Evolutionary conservation across 2,113 vertebrate genomes (phyloP).

Genomic region (Pao palembangensis): DNA sequence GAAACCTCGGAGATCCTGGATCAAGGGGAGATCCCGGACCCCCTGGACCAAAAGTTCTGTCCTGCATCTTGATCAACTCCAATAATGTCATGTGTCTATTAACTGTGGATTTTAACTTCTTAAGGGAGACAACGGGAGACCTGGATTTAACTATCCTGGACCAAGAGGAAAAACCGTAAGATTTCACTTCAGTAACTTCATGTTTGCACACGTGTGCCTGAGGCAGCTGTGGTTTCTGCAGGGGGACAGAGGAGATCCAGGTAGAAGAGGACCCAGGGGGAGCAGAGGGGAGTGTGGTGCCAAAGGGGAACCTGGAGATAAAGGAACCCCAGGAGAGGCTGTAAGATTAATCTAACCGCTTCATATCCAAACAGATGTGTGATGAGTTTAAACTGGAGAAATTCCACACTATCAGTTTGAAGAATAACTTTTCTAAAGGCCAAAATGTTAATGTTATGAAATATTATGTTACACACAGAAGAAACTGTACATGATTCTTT

Average conservation of each 20-base stretch:
- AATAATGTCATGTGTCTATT: not conserved
- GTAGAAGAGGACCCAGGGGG: slow-evolving; percentile 80
- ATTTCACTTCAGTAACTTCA: slow-evolving; percentile 7
- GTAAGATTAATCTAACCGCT: slow-evolving; percentile 70
- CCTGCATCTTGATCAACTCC: not conserved
- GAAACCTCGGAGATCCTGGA: slow-evolving; percentile 57
- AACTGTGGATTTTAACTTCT: not conserved
- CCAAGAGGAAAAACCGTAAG: slow-evolving; percentile 80
- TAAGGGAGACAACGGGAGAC: slow-evolving; percentile 88
- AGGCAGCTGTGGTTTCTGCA: slow-evolving; percentile 50
- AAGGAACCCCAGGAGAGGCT: slow-evolving; percentile 77
- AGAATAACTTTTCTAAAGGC: not conserved
- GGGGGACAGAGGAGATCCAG: slow-evolving; percentile 86
- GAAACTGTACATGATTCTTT: too few species aligned
- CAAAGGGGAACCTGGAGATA: slow-evolving; percentile 81
- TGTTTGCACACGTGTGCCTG: not conserved
- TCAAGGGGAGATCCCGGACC: slow-evolving; percentile 46
- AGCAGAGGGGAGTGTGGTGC: slow-evolving; percentile 84
- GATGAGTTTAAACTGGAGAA: too few species aligned
- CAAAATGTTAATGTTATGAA: too few species aligned
- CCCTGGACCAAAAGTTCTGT: slow-evolving; percentile 36
- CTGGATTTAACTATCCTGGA: slow-evolving; percentile 88
- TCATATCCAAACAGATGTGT: too few species aligned
- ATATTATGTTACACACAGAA: too few species aligned
- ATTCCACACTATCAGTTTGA: not conserved